Conservation (phyloP, 2,888 invertebrate species). For the Drosophila algonquin region DNA sequence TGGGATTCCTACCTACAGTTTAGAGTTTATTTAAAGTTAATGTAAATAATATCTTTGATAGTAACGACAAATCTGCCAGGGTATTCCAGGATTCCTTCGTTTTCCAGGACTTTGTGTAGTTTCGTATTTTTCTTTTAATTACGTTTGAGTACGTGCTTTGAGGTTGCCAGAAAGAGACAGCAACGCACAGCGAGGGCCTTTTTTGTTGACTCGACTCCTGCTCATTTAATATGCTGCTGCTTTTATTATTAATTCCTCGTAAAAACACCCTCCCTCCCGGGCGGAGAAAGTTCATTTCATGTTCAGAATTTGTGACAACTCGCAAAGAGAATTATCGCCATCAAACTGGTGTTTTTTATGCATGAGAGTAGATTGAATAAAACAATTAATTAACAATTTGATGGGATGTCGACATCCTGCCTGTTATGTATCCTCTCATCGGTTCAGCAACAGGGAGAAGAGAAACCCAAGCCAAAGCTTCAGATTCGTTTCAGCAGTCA, state of each 20-base stretch:
- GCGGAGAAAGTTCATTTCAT: slow-evolving; percentile 29
- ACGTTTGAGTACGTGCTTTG: slow-evolving; percentile 1
- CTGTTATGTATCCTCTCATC: slow-evolving; percentile 23
- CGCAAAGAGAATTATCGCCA: slow-evolving; percentile 42
- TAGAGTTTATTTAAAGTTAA: neutral
- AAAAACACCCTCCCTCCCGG: slow-evolving; percentile 10
- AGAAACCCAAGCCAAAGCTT: too few species aligned
- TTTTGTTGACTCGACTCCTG: slow-evolving; percentile 29
- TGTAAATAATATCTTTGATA: neutral
- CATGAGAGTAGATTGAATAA: slow-evolving; percentile 2
- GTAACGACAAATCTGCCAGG: neutral
- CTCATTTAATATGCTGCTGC: slow-evolving; percentile 48
- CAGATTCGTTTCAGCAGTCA: too few species aligned
- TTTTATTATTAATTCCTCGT: slow-evolving; percentile 59
- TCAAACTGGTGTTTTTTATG: slow-evolving; percentile 11
- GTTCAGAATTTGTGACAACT: slow-evolving; percentile 40
- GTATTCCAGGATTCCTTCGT: neutral
- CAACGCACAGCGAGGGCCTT: slow-evolving; percentile 16
- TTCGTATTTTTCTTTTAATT: slow-evolving; percentile 28
- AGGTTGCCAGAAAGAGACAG: neutral
- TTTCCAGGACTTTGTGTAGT: neutral
- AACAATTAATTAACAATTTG: slow-evolving; percentile 36
- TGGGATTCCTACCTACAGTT: too few species aligned
- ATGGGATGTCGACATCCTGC: slow-evolving; percentile 11
- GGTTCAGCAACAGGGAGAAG: neutral